Base-by-base conservation (phyloP, 2,888 invertebrate genomes). In the Machimus atricapillus region DNA sequence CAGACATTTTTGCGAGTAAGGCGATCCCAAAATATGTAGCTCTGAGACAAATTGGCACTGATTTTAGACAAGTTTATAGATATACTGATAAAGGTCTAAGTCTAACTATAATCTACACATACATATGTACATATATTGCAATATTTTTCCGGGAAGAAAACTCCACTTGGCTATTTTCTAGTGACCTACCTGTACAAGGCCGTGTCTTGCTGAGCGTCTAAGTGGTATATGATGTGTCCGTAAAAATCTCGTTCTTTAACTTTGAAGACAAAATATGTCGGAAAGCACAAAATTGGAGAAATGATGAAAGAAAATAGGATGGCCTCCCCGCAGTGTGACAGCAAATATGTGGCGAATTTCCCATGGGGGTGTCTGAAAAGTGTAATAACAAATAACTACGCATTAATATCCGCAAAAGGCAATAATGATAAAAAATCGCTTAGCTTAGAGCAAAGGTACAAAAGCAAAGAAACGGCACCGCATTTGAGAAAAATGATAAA, bases 261-360 rank as follows among this genome's bases (percentile, higher is more conserved):
- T 88, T 94, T 94, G 90, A 96, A 95, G 27, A 95, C 95, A 91
- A 97, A 94, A 91, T 96, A 97, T 82, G 97, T 96, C 0, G 98
- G 98, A 87, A 96, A 94, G 91, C 97, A 98, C 27, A 97, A 94
- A 86, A 97, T 93, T 0, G 97, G 94, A 3, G 97, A 96, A 16
- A 96, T 93, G 85, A 97, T 90, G 91, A 97, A 97, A 89, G 97
- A 96, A 90, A 95, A 93, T 31, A 95, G 91, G 87, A 98, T 96
- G 14, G 97, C 96, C 73, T 95, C 93, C 86, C 95, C 95, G 90
- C 98, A 97, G 87, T 97, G 94, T 43, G 94, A 93, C 90, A 97
- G 95, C 34, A 96, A 95, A 91, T 97, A 98, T 90, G 96, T 93
- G 27, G 95, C 94, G 91, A 95, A 95, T 90, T 95, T 96, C 90